These are phyloP conservation scores for Serrognathus titanus DNA, from an alignment of 2,888 invertebrate species.

Conservation along the genomic window DNA sequence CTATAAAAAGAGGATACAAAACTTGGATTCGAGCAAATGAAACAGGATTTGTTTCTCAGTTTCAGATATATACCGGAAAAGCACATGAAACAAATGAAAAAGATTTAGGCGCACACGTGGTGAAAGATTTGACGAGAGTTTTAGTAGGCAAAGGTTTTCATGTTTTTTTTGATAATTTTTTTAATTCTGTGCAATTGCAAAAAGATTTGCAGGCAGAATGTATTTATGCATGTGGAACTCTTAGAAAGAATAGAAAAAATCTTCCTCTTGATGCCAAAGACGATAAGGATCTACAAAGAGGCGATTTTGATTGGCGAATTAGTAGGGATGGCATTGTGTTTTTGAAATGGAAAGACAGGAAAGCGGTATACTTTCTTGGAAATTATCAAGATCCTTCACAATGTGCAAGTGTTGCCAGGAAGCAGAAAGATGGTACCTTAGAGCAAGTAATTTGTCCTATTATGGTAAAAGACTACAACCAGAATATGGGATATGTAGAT, in stretches of 20 bases:
- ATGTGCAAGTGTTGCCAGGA: slow-evolving; percentile 5
- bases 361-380: not conserved
- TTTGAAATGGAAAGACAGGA: slow-evolving; percentile 3
- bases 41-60: slow-evolving; percentile 29
- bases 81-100: too few species aligned
- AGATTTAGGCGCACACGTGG: too few species aligned
- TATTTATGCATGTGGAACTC: slow-evolving; percentile 28
- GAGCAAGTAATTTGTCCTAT: slow-evolving; percentile 17
- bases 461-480: slow-evolving; percentile 23
- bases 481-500: slow-evolving; percentile 22
- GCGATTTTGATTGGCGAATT: not conserved
- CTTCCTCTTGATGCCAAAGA: slow-evolving; percentile 13
- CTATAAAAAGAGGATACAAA: slow-evolving; percentile 21
- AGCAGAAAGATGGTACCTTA: slow-evolving; percentile 16
- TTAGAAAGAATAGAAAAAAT: slow-evolving; percentile 21
- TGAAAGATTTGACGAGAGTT: slow-evolving; percentile 8
- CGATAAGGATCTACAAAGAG: not conserved
- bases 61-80: slow-evolving; percentile 37
- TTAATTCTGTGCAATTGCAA: slow-evolving; percentile 23
- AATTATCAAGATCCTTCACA: slow-evolving; percentile 2
- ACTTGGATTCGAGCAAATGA: slow-evolving; percentile 29
- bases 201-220: slow-evolving; percentile 18
- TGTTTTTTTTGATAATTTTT: slow-evolving; percentile 32
- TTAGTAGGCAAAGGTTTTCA: slow-evolving; percentile 19
- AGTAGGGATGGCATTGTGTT: not conserved